These are phyloP conservation scores for Eudyptes chrysolophus DNA, from an alignment of 2,113 vertebrate species.

Conservation along the genomic window DNA sequence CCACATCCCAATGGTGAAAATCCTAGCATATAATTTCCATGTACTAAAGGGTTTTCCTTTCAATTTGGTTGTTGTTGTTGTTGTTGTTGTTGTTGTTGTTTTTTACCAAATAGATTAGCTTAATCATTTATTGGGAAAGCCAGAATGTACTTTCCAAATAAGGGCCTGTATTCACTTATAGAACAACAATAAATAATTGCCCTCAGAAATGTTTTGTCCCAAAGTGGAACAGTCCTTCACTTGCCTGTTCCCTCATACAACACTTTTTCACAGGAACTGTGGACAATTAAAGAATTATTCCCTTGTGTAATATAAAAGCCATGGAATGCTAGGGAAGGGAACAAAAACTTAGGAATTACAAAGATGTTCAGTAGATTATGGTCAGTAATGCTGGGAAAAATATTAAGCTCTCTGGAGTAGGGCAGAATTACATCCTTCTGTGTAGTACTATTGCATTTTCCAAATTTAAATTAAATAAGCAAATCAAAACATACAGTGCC, in stretches of 20 bases:
- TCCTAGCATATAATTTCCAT: not conserved
- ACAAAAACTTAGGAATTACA: not conserved
- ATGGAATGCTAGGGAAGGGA: constrained; percentile 45
- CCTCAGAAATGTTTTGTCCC: not conserved
- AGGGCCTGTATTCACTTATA: not conserved
- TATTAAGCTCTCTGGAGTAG: not conserved
- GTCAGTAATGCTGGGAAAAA: constrained; percentile 22
- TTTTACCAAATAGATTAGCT: not conserved
- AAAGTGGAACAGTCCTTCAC: not conserved
- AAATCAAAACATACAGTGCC: not conserved
- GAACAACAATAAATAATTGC: not conserved
- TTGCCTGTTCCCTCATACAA: constrained; percentile 7
- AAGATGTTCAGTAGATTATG: constrained; percentile 40
- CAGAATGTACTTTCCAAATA: not conserved
- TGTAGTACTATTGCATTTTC: not conserved
- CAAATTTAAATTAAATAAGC: not conserved
- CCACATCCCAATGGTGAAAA: not conserved
- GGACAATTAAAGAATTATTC: constrained; percentile 49
- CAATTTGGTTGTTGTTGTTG: not conserved
- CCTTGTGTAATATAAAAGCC: constrained; percentile 31
- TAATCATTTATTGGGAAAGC: not conserved
- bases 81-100: not conserved
- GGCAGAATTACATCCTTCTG: not conserved
- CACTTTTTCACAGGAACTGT: constrained; percentile 28
- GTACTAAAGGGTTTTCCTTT: not conserved